Base-by-base conservation (phyloP, 2,113 vertebrate genomes). In the Melospiza melodia region DNA sequence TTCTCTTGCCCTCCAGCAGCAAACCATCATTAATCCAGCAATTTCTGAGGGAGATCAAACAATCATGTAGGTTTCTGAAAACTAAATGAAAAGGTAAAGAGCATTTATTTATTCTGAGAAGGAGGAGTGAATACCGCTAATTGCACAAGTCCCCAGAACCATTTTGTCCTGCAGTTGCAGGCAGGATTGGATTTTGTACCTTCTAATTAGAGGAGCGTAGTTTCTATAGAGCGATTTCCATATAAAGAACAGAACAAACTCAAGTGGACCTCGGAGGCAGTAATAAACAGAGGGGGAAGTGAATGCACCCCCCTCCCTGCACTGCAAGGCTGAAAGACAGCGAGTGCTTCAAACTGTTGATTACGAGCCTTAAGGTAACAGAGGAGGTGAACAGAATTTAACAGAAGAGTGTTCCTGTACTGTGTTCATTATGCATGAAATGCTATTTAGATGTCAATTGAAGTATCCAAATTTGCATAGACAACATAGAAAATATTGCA, bases 381-480 rank as follows among this genome's bases (percentile, higher is more conserved):
- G 84, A 66, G 86, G 52, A 59, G 76, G 85, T 76, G 92, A 94
- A 91, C 68, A 91, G 91, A 89, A 57, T 86, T 96, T 72, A 93
- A 91, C 49, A 90, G 91, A 95, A 94, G 89, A 86, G 83, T 93
- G 89, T 85, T 90, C 79, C 89, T 95, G 66, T 96, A 46, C 81
- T 92, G 78, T 90, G 78, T 84, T 96, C 39, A 48, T 95, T 95
- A 95, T 97, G 78, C 94, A 96, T 90, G 89, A 97, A 97, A 97
- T 92, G 84, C 83, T 95, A 89, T 77, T 97, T 97, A 96, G 90
- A 85, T 97, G 94, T 97, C 79, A 89, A 59, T 79, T 97, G 85
- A 94, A 96, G 94, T 95, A 97, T 87, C 92, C 83, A 90, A 84
- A 96, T 95, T 97, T 96, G 94, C 89, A 89, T 95, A 95, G 92